Conservation (phyloP, 2,888 invertebrate species). For the Drosophila antonietae region DNA sequence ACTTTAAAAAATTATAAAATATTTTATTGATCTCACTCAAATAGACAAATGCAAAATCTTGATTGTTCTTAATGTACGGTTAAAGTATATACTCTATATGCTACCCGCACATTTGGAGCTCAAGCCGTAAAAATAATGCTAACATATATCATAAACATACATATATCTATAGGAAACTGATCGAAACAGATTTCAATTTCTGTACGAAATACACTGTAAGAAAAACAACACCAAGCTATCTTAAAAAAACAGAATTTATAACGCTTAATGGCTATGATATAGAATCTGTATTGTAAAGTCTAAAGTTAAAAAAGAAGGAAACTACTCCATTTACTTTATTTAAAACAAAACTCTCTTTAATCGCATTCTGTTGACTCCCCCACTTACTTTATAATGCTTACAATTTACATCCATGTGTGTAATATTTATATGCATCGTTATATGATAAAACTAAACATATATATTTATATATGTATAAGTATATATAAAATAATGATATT, state of each 20-base stretch:
- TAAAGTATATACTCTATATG: background rate
- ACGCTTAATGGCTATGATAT: slow-evolving; percentile 49
- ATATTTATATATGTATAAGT: slow-evolving; percentile 42
- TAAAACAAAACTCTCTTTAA: slow-evolving; percentile 20
- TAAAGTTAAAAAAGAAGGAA: slow-evolving; percentile 38
- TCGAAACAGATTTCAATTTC: slow-evolving; percentile 8
- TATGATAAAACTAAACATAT: slow-evolving; percentile 67
- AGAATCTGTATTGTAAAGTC: slow-evolving; percentile 35
- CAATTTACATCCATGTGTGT: slow-evolving; percentile 67
- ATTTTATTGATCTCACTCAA: slow-evolving; percentile 72
- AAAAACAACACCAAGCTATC: slow-evolving; percentile 67
- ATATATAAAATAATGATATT: slow-evolving; percentile 67
- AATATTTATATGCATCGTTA: slow-evolving; percentile 70
- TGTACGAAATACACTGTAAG: slow-evolving; percentile 63
- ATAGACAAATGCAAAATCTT: slow-evolving; percentile 45
- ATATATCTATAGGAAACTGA: slow-evolving; percentile 35
- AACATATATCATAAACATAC: slow-evolving; percentile 28
- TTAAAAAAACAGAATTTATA: slow-evolving; percentile 37
- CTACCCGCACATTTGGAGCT: slow-evolving; percentile 12
- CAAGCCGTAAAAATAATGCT: slow-evolving; percentile 42
- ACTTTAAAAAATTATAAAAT: slow-evolving; percentile 39
- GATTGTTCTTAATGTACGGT: slow-evolving; percentile 3
- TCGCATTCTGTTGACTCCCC: slow-evolving; percentile 53
- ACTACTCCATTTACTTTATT: slow-evolving; percentile 43
- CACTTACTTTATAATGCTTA: slow-evolving; percentile 55